These are phyloP conservation scores for Condylura cristata DNA, from an alignment of 2,113 vertebrate species.

Conservation along the genomic window DNA sequence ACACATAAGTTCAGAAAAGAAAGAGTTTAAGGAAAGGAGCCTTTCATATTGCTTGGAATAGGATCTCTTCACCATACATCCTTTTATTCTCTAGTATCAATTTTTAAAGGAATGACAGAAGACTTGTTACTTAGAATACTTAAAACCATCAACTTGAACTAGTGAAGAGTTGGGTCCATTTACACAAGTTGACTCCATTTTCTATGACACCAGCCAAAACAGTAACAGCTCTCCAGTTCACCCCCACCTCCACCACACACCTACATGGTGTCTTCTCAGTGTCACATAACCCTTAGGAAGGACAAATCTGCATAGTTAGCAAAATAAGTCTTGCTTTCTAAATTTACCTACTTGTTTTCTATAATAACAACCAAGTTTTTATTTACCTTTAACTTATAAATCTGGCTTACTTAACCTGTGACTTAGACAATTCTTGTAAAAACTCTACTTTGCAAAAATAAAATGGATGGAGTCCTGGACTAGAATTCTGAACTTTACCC, in stretches of 20 bases:
- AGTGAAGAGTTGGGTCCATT: constrained; percentile 26
- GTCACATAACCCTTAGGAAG: neutral
- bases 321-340: neutral
- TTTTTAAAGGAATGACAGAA: constrained; percentile 53
- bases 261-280: neutral
- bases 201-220: constrained; percentile 7
- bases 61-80: neutral
- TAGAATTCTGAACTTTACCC: neutral
- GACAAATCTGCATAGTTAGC: neutral
- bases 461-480: neutral
- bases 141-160: neutral
- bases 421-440: constrained; percentile 48
- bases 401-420: neutral
- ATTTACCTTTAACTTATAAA: constrained; percentile 34
- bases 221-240: neutral
- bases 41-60: constrained; percentile 55
- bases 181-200: constrained; percentile 48
- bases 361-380: constrained; percentile 8
- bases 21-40: constrained; percentile 9
- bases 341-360: neutral
- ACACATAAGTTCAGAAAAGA: neutral
- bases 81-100: constrained; percentile 22
- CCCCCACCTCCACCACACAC: neutral
- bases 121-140: constrained; percentile 16
- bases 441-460: neutral